A percentile compares a stretch with the other conserved stretches of the same genome.
Evolutionary conservation across 2,888 invertebrate genomes (phyloP).

Genomic region (Protophormia terraenovae): DNA sequence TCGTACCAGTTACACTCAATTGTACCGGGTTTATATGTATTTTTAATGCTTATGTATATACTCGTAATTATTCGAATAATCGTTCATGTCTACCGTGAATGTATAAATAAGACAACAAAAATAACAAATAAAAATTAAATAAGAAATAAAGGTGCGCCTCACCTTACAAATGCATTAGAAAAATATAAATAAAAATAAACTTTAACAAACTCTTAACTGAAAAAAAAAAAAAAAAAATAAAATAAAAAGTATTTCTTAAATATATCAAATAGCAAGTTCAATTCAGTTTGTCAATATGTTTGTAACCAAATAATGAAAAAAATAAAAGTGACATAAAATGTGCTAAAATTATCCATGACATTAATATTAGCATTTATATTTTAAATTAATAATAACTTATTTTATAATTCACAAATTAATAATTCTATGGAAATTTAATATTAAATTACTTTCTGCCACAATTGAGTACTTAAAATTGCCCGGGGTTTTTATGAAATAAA

Average conservation of each 20-base stretch:
- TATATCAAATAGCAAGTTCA: background rate
- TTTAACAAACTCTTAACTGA: constrained; percentile 24
- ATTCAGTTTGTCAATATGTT: constrained; percentile 8
- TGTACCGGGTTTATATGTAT: background rate
- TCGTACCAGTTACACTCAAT: background rate
- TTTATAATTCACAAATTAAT: no score
- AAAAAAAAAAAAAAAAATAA: no score
- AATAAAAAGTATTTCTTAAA: constrained; percentile 14
- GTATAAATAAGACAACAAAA: constrained; percentile 29
- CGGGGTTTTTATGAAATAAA: no score
- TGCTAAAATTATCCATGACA: background rate
- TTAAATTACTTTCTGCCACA: no score
- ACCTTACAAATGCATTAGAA: constrained; percentile 8
- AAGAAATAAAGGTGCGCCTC: constrained; percentile 38
- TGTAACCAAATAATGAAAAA: background rate
- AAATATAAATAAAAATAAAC: constrained; percentile 26
- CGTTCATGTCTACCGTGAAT: background rate
- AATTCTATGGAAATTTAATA: no score
- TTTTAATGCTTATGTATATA: no score
- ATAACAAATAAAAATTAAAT: background rate
- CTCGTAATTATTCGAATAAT: constrained; percentile 20
- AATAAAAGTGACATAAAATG: no score
- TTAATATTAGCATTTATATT: background rate
- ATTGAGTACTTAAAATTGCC: no score
- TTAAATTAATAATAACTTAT: no score